Evolutionary conservation across 1,140 invertebrate species (phyloP).

Genomic region (Sitodiplosis mosellana): DNA sequence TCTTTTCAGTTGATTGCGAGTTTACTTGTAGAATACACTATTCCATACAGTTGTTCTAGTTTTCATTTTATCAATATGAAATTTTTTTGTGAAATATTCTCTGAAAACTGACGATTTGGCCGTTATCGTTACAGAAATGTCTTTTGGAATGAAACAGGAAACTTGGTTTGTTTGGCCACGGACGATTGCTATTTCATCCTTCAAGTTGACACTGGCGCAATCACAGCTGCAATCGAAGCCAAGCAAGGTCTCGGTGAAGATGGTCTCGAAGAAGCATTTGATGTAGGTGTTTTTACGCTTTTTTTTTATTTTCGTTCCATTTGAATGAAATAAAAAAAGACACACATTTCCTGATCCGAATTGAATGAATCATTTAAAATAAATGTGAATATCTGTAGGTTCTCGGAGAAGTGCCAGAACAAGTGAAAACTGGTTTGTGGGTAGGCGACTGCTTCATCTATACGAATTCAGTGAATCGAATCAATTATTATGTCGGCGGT

Average conservation of each 20-base stretch:
- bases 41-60: not conserved
- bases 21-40: not conserved
- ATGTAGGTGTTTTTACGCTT: too few species aligned
- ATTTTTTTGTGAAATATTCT: not conserved
- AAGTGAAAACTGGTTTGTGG: constrained; percentile 93
- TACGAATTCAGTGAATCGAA: constrained; percentile 89
- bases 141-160: constrained; percentile 94
- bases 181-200: constrained; percentile 95
- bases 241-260: constrained; percentile 71
- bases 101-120: not conserved
- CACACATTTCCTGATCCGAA: not conserved
- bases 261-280: constrained; percentile 92
- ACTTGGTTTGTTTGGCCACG: constrained; percentile 82
- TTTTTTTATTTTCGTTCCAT: not conserved
- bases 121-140: constrained; percentile 43
- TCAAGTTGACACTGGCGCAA: constrained; percentile 63
- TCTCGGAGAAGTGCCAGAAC: constrained; percentile 74
- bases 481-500: constrained; percentile 98
- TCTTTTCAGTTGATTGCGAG: not conserved
- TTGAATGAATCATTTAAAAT: not conserved
- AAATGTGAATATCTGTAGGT: constrained; percentile 31
- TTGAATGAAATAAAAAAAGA: not conserved
- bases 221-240: constrained; percentile 53
- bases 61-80: not conserved
- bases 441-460: constrained; percentile 99